Evolutionary conservation across 2,888 invertebrate species (phyloP), one percentile per base, ranked within the genome.

Genomic region (Ptychoptera contaminata): DNA sequence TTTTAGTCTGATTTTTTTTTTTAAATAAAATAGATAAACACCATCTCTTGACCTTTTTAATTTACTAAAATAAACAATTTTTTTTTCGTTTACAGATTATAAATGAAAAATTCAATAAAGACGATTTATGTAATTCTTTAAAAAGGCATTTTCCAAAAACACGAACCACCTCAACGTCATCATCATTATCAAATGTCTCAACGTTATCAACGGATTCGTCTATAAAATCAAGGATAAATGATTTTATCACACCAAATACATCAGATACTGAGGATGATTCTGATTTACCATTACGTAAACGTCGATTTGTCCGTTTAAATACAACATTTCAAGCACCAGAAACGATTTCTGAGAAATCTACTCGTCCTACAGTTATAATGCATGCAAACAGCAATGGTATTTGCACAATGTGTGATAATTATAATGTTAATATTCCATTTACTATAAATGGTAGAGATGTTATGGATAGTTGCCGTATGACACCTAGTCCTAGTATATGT

Each of bases 191-290:
- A 53, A 62, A 32, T 11, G n/a, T 9, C 6, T 32, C 32, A 8
- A 32, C 32, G 9, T 32, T 32, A 32, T 32, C 32, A 32, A 32
- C 32, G n/a, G 34, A 31, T 15, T 32, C 31, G 31, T 15, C n/a
- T 15, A 11, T 31, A 31, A 11, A 40, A 40, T 31, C 40, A 15
- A 16, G 31, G 43, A 59, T 63, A 43, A 57, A 63, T 41, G 68
- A 69, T 44, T 64, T 71, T 52, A 73, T 83, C 45, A 88, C 88
- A 3, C 88, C 88, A 1, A 85, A 87, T 62, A 82, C 85, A 15
- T 87, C 87, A 1, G 88, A 90, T 62, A 83, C 84, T 0, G 88
- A 88, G 67, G 71, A 79, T 52, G 78, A 85, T 62, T 73, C 74
- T 52, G 74, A 73, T 60, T 48, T 67, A 55, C 69, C 70, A 29